Conservation (phyloP, 2,888 invertebrate species). For the Agrochola macilenta region DNA sequence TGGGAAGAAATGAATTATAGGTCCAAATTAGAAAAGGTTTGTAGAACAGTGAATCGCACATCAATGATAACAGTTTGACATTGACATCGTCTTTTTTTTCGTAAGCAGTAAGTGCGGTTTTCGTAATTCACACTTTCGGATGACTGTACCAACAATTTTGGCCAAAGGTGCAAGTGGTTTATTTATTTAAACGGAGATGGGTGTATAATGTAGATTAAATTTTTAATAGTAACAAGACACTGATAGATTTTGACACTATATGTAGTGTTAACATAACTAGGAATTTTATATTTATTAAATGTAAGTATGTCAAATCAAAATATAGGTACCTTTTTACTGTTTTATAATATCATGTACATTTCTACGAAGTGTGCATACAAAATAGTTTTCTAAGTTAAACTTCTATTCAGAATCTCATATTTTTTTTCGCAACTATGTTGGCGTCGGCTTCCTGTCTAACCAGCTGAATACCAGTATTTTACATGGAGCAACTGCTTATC, state of each 20-base stretch:
- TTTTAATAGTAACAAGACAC: slow-evolving; percentile 49
- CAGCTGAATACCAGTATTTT: too few relatives aligned
- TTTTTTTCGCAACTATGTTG: not conserved
- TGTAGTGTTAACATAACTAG: slow-evolving; percentile 42
- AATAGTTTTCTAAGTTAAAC: slow-evolving; percentile 33
- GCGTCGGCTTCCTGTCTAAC: not conserved
- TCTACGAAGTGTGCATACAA: slow-evolving; percentile 44
- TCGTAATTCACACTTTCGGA: not conserved
- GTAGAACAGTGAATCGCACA: not conserved
- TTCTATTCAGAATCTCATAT: slow-evolving; percentile 33
- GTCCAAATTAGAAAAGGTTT: not conserved
- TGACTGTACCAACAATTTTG: slow-evolving; percentile 33
- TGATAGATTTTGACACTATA: slow-evolving; percentile 46
- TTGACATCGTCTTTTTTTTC: not conserved
- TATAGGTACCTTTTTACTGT: slow-evolving; percentile 54
- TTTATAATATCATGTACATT: slow-evolving; percentile 58
- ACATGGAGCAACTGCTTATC: too few relatives aligned
- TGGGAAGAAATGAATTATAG: not conserved
- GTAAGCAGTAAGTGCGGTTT: not conserved
- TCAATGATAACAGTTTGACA: not conserved
- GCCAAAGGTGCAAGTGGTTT: slow-evolving; percentile 26
- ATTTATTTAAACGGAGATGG: slow-evolving; percentile 51
- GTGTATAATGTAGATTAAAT: slow-evolving; percentile 37
- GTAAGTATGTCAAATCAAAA: slow-evolving; percentile 32
- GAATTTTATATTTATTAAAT: slow-evolving; percentile 38